phyloP scores from a whole-genome alignment of 2,888 invertebrate genomes.

The Luffia ferchaultella region DNA sequence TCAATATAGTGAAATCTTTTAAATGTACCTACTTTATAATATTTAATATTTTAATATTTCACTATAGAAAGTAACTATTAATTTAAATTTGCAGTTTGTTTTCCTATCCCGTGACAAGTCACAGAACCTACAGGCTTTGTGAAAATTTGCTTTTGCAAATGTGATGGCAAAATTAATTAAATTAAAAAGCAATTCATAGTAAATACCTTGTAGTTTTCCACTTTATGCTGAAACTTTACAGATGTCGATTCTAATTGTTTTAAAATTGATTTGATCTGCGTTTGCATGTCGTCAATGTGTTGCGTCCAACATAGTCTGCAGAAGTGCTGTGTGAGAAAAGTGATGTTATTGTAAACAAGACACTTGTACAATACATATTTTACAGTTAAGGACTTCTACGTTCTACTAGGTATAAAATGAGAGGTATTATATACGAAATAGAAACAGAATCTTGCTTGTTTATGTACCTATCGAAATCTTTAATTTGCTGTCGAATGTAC shows the following conservation, averaged over 20 bases:
- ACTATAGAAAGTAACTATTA: too few relatives aligned
- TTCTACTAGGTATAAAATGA: not conserved
- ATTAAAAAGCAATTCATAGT: too few relatives aligned
- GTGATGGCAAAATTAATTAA: too few relatives aligned
- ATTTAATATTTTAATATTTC: not conserved
- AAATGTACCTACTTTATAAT: not conserved
- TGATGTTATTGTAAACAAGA: not conserved
- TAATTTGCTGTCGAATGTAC: too few relatives aligned
- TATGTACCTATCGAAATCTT: too few relatives aligned
- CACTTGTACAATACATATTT: too few relatives aligned
- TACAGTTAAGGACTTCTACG: not conserved
- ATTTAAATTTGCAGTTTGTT: too few relatives aligned
- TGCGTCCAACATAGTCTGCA: slow-evolving; percentile 69
- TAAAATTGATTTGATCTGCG: slow-evolving; percentile 60
- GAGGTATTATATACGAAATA: not conserved
- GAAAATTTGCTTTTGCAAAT: too few relatives aligned
- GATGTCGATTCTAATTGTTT: slow-evolving; percentile 64
- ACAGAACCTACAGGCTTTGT: too few relatives aligned
- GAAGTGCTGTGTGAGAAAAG: slow-evolving; percentile 50
- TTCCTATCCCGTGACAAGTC: too few relatives aligned
- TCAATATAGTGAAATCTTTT: not conserved
- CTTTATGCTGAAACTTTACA: slow-evolving; percentile 58
- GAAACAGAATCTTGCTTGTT: too few relatives aligned
- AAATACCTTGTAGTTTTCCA: slow-evolving; percentile 65
- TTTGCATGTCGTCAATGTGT: slow-evolving; percentile 66